Percentiles rank a stretch among this genome's conserved stretches.
phyloP scores from a whole-genome alignment of 2,113 vertebrate genomes.

The Calyptomena viridis region DNA sequence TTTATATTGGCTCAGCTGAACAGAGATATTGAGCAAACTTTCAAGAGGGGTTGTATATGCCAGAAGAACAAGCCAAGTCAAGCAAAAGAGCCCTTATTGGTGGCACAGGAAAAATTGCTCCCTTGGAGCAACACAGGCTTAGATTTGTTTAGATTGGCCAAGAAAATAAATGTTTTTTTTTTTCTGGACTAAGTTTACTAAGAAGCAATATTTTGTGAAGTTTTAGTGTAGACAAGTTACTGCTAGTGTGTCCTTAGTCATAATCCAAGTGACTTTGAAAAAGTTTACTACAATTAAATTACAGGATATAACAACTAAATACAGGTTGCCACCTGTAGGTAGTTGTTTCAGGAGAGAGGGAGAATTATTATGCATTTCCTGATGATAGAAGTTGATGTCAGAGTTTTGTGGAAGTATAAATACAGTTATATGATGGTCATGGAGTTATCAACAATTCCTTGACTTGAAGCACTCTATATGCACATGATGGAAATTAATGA shows the following conservation, averaged over 20 bases:
- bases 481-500: background rate
- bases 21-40: background rate
- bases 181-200: background rate
- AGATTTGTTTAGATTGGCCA: slow-evolving; percentile 24
- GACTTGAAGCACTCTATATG: background rate
- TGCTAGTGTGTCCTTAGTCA: background rate
- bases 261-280: background rate
- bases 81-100: background rate
- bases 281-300: background rate
- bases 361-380: background rate
- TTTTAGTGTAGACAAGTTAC: background rate
- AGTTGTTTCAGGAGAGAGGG: background rate
- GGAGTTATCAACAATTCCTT: background rate
- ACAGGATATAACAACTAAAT: background rate
- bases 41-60: background rate
- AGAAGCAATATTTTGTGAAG: background rate
- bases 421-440: background rate
- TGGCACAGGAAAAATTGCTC: slow-evolving; percentile 5
- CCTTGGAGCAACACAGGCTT: background rate
- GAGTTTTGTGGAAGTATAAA: background rate
- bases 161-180: background rate
- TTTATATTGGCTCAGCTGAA: slow-evolving; percentile 40
- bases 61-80: slow-evolving; percentile 43
- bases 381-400: background rate
- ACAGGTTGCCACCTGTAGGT: background rate